Evolutionary conservation across 23 tunicate species (phyloP), one percentile per base, ranked within the genome.

Genomic region (Corella eumyota): DNA sequence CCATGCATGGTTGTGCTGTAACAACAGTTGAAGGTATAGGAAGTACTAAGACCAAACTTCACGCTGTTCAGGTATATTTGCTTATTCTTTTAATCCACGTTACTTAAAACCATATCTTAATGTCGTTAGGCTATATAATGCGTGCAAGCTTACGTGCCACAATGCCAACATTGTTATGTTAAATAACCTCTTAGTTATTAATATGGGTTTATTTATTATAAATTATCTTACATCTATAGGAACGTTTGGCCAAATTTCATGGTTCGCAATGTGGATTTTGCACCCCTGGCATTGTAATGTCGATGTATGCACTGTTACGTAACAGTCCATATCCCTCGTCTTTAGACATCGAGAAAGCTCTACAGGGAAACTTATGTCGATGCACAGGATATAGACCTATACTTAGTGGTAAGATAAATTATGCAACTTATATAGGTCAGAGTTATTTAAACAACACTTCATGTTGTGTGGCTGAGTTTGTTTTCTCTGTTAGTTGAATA

Each of bases 11-110:
- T 0, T 77, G 81, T 32, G 87, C 93, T 21, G 81, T 92, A 28
- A 92, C 93, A n/a, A 92, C 99, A 0, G 81, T 92, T 3, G 99
- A 92, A 77, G 99, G 99, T 33, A 83, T 92, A 11, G 99, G 93
- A 30, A 72, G 78, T 64, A 83, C 87, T 1, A 76, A 71, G 48
- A 78, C 99, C 28, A 83, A 72, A 45, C 60, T 92, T 15, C 99
- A 92, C 45, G 73, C 73, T 26, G 75, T 86, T 28, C 95, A 86
- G 72, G 95, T 80, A 58, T 34, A 2, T 19, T 32, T 26, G n/a
- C 3, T n/a, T n/a, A 9, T 40, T 15, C 15, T 9, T 40, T 40
- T 40, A 40, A 40, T 15, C 11, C 48, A 9, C 11, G 15, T 40
- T 40, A 9, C 13, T 15, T 15, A 40, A 40, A 40, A 40, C 48